Percentiles rank a stretch among this genome's conserved stretches.
Evolutionary conservation across 92 coral and sea anemone species (phyloP).

Genomic region (Muricea muricata): DNA sequence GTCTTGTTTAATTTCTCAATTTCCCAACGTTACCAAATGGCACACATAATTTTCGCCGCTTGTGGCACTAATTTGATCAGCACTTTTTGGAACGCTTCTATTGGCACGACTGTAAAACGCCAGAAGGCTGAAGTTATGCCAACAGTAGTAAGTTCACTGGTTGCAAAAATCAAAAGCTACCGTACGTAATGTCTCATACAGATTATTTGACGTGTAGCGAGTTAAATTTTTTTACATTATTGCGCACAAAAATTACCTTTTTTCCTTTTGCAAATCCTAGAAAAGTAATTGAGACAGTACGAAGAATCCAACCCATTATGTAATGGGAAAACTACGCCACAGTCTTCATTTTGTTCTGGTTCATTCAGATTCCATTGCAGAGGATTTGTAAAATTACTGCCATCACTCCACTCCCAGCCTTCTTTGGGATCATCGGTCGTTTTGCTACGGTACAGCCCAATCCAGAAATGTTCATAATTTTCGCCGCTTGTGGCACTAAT

Average conservation of each 20-base stretch:
- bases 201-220: no score
- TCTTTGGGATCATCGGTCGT: constrained; percentile 64
- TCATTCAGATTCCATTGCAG: constrained; percentile 77
- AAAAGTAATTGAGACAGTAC: constrained; percentile 66
- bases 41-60: no score
- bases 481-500: constrained; percentile 35
- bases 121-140: no score
- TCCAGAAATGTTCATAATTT: no score
- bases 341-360: constrained; percentile 81
- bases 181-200: no score
- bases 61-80: constrained; percentile 41
- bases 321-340: constrained; percentile 63
- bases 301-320: constrained; percentile 78
- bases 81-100: no score
- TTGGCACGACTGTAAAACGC: no score
- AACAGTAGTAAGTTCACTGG: no score
- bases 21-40: no score
- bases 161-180: no score
- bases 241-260: constrained; percentile 75
- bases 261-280: constrained; percentile 80
- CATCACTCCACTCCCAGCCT: constrained; percentile 88
- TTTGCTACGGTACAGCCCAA: constrained; percentile 78
- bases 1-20: no score
- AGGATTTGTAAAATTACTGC: constrained; percentile 57
- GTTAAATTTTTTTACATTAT: no score